Percentiles rank a stretch among this genome's conserved stretches.
Conservation (phyloP, 1,140 invertebrate genomes). For the Anastrepha ludens region DNA sequence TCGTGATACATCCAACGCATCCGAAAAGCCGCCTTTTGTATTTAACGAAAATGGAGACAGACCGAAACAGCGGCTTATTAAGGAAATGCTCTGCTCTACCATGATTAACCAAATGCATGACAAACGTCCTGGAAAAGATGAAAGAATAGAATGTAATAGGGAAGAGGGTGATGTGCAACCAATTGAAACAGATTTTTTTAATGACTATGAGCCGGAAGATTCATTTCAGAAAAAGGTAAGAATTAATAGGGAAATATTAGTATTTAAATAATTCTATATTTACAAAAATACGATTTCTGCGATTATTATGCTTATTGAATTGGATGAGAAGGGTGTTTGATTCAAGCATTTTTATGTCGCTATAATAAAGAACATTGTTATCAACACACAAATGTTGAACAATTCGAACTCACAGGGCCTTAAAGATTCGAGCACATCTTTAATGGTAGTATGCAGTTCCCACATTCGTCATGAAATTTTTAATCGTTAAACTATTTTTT, state of each 20-base stretch:
- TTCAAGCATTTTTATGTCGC: conserved; percentile 4
- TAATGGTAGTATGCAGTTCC: conserved; percentile 69
- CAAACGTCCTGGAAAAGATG: not conserved
- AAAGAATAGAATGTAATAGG: not conserved
- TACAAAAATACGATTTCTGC: not conserved
- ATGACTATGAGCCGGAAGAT: conserved; percentile 60
- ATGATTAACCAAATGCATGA: not conserved
- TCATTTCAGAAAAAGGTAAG: conserved; percentile 64
- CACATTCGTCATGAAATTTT: conserved; percentile 58
- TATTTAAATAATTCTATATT: not conserved
- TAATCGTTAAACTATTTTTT: not conserved
- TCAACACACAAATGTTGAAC: not conserved
- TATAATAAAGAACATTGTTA: not conserved
- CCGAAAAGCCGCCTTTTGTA: not conserved
- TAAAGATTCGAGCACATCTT: conserved; percentile 68
- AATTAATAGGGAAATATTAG: too few species aligned
- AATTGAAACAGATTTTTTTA: conserved; percentile 37
- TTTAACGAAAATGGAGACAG: not conserved
- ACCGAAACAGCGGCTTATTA: conserved; percentile 61
- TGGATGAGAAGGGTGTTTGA: not conserved
- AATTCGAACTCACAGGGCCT: conserved; percentile 69
- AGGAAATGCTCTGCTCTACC: conserved; percentile 62
- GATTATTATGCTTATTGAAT: not conserved
- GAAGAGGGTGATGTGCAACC: not conserved
- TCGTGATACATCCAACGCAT: not conserved